phyloP scores from a whole-genome alignment of 2,888 invertebrate species.

The Coenonympha arcania region DNA sequence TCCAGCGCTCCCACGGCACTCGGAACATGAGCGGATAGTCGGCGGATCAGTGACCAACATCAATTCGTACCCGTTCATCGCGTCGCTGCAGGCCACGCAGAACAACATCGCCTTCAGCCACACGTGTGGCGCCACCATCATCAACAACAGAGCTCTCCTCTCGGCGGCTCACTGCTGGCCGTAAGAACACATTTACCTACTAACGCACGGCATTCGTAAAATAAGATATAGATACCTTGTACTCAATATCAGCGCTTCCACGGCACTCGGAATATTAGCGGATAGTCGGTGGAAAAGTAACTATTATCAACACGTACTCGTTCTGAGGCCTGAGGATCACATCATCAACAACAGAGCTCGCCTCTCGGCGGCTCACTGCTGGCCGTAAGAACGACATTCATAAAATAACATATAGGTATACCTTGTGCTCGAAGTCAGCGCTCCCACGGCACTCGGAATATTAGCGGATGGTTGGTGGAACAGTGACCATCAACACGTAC shows the following conservation, averaged over 20 bases:
- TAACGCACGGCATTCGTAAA: background rate
- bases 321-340: too few relatives aligned
- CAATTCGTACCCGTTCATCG: background rate
- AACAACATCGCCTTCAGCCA: background rate
- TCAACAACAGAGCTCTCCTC: background rate
- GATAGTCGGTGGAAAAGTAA: too few relatives aligned
- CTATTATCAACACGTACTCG: too few relatives aligned
- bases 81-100: background rate
- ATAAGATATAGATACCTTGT: background rate
- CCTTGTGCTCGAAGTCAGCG: too few relatives aligned
- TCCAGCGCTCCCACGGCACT: background rate
- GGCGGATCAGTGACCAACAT: background rate
- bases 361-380: too few relatives aligned
- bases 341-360: too few relatives aligned
- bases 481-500: too few relatives aligned
- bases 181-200: background rate
- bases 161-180: background rate
- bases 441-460: too few relatives aligned
- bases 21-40: background rate
- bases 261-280: too few relatives aligned
- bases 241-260: too few relatives aligned
- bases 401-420: background rate
- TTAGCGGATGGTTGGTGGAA: too few relatives aligned
- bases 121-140: background rate
- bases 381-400: background rate